These are phyloP conservation scores for Sitta europaea DNA, from an alignment of 2,113 vertebrate genomes.

Conservation along the genomic window DNA sequence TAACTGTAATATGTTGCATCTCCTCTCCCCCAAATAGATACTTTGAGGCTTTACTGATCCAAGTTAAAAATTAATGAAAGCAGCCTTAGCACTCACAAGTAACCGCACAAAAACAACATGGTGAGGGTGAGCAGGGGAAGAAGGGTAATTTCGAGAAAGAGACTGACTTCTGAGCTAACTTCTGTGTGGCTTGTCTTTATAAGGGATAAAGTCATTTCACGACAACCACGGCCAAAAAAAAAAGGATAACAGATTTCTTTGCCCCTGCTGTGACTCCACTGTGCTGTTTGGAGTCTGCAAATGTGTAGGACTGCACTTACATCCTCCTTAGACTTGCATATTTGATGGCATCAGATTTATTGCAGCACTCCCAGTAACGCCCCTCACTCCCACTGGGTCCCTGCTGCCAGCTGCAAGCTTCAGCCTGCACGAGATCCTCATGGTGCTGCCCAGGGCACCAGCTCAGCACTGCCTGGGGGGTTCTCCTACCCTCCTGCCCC, in stretches of 20 bases:
- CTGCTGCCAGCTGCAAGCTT: neutral
- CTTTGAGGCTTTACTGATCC: constrained; percentile 45
- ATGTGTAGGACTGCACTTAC: rapidly evolving
- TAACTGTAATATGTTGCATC: neutral
- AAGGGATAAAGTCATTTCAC: neutral
- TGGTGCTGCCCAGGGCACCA: neutral
- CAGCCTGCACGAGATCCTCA: neutral
- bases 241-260: neutral
- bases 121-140: neutral
- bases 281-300: neutral
- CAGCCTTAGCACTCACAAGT: constrained; percentile 11
- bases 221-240: neutral
- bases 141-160: neutral
- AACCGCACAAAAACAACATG: constrained; percentile 32
- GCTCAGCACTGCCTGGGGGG: neutral
- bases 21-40: constrained; percentile 19
- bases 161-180: neutral
- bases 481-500: constrained; percentile 12
- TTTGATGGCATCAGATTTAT: neutral
- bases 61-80: constrained; percentile 62
- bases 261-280: neutral
- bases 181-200: neutral
- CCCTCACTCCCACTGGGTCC: neutral
- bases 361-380: neutral
- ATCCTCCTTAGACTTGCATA: neutral